These are phyloP conservation scores for Myripristis jacobus DNA, from an alignment of 2,797 vertebrate species.

Conservation along the genomic window DNA sequence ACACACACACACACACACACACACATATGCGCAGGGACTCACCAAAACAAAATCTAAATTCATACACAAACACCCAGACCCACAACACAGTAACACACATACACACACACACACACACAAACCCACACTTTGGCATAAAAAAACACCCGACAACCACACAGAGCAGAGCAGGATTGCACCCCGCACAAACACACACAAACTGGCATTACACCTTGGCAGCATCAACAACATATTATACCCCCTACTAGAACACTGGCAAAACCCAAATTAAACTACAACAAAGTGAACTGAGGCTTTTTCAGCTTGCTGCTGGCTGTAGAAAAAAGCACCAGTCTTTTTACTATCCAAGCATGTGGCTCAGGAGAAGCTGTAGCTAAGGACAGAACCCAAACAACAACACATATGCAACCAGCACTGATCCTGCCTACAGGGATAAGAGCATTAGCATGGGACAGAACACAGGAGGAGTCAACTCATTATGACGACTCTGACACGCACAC, in stretches of 20 bases:
- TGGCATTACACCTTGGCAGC: slow-evolving; percentile 34
- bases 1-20: slow-evolving; percentile 3
- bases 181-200: slow-evolving; percentile 17
- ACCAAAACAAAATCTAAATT: slow-evolving; percentile 3
- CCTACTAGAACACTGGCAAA: slow-evolving; percentile 25
- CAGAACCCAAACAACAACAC: slow-evolving; percentile 30
- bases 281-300: slow-evolving; percentile 46
- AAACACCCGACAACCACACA: slow-evolving; percentile 27
- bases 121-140: slow-evolving; percentile 38
- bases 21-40: slow-evolving; percentile 10
- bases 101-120: slow-evolving; percentile 35
- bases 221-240: slow-evolving; percentile 29
- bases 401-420: slow-evolving; percentile 1
- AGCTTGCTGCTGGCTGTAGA: slow-evolving; percentile 2
- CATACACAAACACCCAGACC: slow-evolving; percentile 30
- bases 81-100: slow-evolving; percentile 44
- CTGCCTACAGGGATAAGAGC: slow-evolving; percentile 20
- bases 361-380: slow-evolving; percentile 32
- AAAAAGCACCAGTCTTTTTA: not conserved
- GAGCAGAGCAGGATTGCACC: slow-evolving; percentile 17
- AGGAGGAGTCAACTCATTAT: slow-evolving; percentile 33
- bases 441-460: slow-evolving; percentile 32
- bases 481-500: slow-evolving; percentile 17
- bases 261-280: slow-evolving; percentile 41
- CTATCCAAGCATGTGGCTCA: slow-evolving; percentile 11